These are phyloP conservation scores for Turritopsis rubra DNA, from an alignment of 30 jellyfish, hydroid and myxozoan species.

Conservation along the genomic window DNA sequence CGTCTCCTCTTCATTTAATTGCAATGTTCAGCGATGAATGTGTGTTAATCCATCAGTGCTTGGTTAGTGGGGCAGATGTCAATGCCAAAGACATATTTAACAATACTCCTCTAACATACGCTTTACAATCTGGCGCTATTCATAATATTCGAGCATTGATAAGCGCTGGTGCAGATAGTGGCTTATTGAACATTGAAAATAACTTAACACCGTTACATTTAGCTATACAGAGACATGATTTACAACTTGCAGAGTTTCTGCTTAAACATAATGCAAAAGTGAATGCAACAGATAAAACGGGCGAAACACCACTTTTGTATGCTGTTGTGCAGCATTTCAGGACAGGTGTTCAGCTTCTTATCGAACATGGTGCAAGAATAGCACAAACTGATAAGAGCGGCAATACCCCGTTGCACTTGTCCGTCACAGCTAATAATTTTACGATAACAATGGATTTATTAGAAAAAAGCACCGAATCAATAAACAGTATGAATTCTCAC, in stretches of 20 bases:
- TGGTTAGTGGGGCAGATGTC: conserved; percentile 12
- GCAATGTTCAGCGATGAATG: conserved; percentile 9
- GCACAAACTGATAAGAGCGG: background rate
- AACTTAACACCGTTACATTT: conserved; percentile 24
- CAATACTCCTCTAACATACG: conserved; percentile 20
- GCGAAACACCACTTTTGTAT: conserved; percentile 22
- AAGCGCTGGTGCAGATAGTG: background rate
- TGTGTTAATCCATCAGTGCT: background rate
- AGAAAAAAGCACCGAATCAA: background rate
- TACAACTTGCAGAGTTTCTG: background rate
- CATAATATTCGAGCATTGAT: conserved; percentile 13
- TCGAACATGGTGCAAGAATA: background rate
- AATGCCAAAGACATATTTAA: background rate
- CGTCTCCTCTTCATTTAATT: conserved; percentile 18
- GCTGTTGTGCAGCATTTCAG: background rate
- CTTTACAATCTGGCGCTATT: background rate
- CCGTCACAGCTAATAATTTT: background rate
- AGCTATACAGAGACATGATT: background rate
- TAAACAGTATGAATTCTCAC: background rate
- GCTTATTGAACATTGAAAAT: background rate
- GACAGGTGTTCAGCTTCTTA: background rate
- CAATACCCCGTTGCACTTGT: background rate
- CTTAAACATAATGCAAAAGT: background rate
- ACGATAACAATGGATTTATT: background rate
- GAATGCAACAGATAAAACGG: conserved; percentile 20